These are phyloP conservation scores for Protobothrops mucrosquamatus DNA, from an alignment of 2,113 vertebrate genomes.

Conservation along the genomic window DNA sequence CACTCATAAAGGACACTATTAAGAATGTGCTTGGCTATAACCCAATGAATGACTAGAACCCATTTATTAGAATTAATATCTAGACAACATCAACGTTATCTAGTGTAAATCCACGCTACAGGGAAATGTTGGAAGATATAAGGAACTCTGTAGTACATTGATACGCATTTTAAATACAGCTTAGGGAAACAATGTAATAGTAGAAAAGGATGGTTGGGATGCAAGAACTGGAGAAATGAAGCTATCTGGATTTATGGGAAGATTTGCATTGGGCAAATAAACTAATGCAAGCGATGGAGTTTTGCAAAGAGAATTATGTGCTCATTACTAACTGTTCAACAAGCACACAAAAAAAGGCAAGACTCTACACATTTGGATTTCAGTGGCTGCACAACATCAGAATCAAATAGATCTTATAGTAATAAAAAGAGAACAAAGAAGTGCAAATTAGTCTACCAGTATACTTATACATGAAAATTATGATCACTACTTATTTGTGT, in stretches of 20 bases:
- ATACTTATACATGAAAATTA: not conserved
- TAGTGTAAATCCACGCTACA: not conserved
- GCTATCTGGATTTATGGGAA: no score
- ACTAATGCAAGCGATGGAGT: not conserved
- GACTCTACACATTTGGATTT: not conserved
- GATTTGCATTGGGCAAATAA: no score
- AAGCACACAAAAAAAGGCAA: not conserved
- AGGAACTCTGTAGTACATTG: not conserved
- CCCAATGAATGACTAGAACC: not conserved
- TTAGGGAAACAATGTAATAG: not conserved
- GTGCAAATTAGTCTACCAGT: not conserved
- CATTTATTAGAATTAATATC: not conserved
- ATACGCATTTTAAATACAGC: not conserved
- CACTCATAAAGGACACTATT: not conserved
- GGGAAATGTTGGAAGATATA: not conserved
- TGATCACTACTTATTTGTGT: not conserved
- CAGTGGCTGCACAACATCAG: not conserved
- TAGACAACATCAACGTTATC: not conserved
- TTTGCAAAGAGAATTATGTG: not conserved
- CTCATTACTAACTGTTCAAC: not conserved
- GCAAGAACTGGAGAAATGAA: not conserved
- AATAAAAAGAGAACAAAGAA: not conserved
- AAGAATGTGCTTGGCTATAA: not conserved
- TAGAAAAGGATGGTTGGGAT: not conserved
- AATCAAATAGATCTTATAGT: not conserved